Base-by-base conservation (phyloP, 2,888 invertebrate genomes). In the Hydroisotoma schaefferi region DNA sequence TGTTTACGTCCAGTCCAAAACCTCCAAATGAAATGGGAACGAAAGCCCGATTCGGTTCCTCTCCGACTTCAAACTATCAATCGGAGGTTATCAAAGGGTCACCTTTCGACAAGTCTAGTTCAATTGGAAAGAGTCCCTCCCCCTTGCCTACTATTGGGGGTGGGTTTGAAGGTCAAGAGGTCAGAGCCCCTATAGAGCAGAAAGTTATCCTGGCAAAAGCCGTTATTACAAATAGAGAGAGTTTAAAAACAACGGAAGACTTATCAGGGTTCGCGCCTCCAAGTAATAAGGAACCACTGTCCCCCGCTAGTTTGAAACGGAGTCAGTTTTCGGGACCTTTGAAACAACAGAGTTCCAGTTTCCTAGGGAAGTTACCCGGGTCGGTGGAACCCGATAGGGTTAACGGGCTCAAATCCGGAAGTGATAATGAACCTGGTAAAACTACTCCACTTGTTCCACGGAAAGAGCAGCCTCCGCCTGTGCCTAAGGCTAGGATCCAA, bases 1-100 rank as follows among this genome's bases (percentile, higher is more conserved):
- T n/a, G n/a, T 69, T 65, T 46, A 67, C 69, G 10, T 62, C 67
- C 2, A 65, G 66, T 5, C 68, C 70, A 5, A 68, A 68, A 52
- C 57, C 55, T 38, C 12, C 12, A 12, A 46, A 22, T 10, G 23
- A 22, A 8, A 46, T 10, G 15, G 6, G 23, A 23, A 15, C 25
- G 6, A 8, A 12, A 25, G 25, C 18, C 25, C 12, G 6, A 6
- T 20, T 23, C 12, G 23, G 8, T 15, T 6, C 6, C 20, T 43
- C 43, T 6, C 12, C 22, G 6, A 46, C 22, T 6, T 10, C 46
- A 12, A 55, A 43, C 46, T 29, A 55, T 22, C 46, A 56, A 29
- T 25, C 47, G 29, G 29, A 44, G n/a, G 12, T 46, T 46, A 23
- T 23, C 3, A 46, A 15, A 22, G 3, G 10, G 15, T 23, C 46